Evolutionary conservation across 2,797 vertebrate genomes (phyloP), one percentile per base, ranked within the genome.

Genomic region (Halcyon leucocephala): DNA sequence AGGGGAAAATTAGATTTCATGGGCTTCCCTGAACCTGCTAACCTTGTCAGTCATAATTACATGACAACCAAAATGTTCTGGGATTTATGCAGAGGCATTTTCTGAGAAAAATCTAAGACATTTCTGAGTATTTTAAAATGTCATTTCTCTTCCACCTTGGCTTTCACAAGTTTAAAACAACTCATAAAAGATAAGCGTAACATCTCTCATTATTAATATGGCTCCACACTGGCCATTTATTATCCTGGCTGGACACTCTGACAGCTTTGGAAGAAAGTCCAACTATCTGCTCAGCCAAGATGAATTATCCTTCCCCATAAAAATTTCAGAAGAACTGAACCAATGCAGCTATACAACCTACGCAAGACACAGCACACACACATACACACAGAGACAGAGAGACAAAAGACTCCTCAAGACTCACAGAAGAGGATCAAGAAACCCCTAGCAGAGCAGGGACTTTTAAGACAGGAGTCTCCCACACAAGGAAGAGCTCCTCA

Each of bases 1-100:
- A 76, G 73, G 62, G 66, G 58, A 90, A 81, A 79, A 41, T 7
- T 10, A 20, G 21, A 7, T 89, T 81, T 84, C 64, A 48, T 52
- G 73, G 73, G 70, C 54, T 92, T 95, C 64, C 78, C 86, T 82
- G 83, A 94, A 86, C 80, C 51, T 92, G 66, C 37, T 94, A 82
- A 79, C 88, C 66, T 76, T 52, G 73, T 51, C 62, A 90, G 49
- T 62, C 86, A 86, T 66, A 94, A 86, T 42, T 64, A 81, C 18
- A 66, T 52, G 42, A 19, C 88, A 73, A 33, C 4, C 5, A 42
- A 74, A 88, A 79, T 8, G 12, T 64, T 61, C 61, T 26, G 15
- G 24, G 26, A 88, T 61, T 74, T 86, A 88, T 73, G n/a, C 17
- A 78, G 62, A 89, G 17, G 25, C 39, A 58, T 70, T 66, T 16